Evolutionary conservation across 92 coral and sea anemone species (phyloP), one percentile per base, ranked within the genome.

Genomic region (Virgularia gustaviana): DNA sequence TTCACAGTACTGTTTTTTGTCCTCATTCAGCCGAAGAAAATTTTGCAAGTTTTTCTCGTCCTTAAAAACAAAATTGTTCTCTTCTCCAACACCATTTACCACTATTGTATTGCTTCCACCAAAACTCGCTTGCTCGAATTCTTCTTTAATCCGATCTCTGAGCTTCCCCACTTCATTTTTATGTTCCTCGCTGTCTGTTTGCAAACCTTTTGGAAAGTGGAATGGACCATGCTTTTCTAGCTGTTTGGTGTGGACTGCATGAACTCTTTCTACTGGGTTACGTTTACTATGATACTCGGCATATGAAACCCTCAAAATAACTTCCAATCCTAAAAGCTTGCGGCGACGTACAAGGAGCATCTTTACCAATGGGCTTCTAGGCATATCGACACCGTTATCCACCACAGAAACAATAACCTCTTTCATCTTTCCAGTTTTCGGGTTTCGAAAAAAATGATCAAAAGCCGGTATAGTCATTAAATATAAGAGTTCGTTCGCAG

Each of bases 221-320:
- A 79, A 79, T 10, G 79, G 79, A 1, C 83, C 79, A 29, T 79
- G 83, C 32, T 43, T 28, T 36, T 73, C 45, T 9, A 80, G 2
- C 7, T 36, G 63, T 5, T 39, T 74, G 35, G 79, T 81, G 23
- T 81, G 75, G 15, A 39, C 54, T 1, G 85, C 31, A 25, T 81
- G 85, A 0, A 81, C 81, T 22, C 81, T 38, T 30, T 81, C 81
- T 2, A 81, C 77, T 33, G 43, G 43, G 56, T 81, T 81, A 23
- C 77, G 56, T 62, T 79, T 79, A 49, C 79, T 79, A 72, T 79
- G 72, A 64, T 79, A 71, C 19, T 79, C 83, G 36, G 83, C 80
- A 38, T 62, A 72, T 29, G 73, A 79, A 10, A 79, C 44, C 5
- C 72, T 58, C 24, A 79, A 18, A 9, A 73, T 57, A 36, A 19